A percentile compares a stretch with the other conserved stretches of the same genome.
Conservation (phyloP, 2,797 vertebrate genomes). For the Linurgus olivaceus region DNA sequence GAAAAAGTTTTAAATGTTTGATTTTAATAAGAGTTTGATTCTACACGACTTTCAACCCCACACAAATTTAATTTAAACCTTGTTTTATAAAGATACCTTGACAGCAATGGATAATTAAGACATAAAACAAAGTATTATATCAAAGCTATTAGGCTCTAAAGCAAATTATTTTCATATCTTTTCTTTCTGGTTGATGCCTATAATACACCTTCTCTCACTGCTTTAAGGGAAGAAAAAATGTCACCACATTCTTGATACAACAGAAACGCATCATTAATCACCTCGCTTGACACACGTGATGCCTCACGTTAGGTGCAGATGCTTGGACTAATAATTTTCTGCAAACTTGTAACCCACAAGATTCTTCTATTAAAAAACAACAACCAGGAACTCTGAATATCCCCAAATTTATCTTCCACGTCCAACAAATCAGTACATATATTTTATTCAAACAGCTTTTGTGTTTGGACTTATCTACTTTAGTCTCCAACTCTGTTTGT, state of each 20-base stretch:
- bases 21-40: not conserved
- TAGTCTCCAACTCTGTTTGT: not conserved
- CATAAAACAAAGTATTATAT: not conserved
- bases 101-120: conserved; percentile 19
- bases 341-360: not conserved
- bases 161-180: not conserved
- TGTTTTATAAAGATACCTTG: not conserved
- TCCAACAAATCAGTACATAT: not conserved
- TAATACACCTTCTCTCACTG: not conserved
- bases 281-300: not conserved
- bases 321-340: not conserved
- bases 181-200: not conserved
- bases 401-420: not conserved
- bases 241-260: not conserved
- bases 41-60: not conserved
- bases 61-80: not conserved
- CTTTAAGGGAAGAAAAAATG: not conserved
- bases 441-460: not conserved
- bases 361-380: not conserved
- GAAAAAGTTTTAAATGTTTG: not conserved
- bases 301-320: not conserved
- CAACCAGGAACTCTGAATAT: not conserved
- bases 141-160: not conserved
- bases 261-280: not conserved
- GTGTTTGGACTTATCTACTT: not conserved